Conservation (phyloP, 2,888 invertebrate species). For the Eupithecia tripunctaria region DNA sequence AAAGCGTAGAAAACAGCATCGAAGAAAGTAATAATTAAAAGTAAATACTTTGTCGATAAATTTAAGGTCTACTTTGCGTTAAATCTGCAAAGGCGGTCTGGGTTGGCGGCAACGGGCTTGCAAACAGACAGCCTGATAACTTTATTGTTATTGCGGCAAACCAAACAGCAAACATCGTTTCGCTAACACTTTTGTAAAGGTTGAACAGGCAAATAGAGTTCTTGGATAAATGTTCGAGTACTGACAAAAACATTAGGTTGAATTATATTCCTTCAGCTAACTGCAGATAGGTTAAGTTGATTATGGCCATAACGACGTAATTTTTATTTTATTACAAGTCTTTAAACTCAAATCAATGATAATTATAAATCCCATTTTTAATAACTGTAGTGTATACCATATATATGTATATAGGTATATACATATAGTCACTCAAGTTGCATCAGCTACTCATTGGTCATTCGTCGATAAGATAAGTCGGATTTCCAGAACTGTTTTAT, state of each 20-base stretch:
- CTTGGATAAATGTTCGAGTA: neutral
- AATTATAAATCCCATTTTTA: too few relatives aligned
- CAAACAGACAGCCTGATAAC: constrained; percentile 63
- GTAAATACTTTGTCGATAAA: constrained; percentile 52
- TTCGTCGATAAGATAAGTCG: neutral
- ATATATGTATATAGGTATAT: too few relatives aligned
- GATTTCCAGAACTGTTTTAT: neutral
- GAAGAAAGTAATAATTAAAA: constrained; percentile 52
- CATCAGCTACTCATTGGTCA: neutral
- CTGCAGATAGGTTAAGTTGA: neutral
- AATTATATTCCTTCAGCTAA: neutral
- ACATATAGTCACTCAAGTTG: neutral
- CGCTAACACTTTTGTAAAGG: constrained; percentile 11
- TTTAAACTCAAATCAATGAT: too few relatives aligned
- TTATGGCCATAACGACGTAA: neutral
- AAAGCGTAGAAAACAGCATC: constrained; percentile 47
- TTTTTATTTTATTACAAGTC: too few relatives aligned
- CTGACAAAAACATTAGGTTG: neutral
- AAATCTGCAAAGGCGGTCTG: constrained; percentile 50
- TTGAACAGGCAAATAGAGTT: constrained; percentile 13
- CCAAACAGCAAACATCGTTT: constrained; percentile 32
- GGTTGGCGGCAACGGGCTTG: constrained; percentile 58
- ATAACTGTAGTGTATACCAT: too few relatives aligned
- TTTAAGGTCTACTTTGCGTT: constrained; percentile 61
- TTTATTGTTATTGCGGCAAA: constrained; percentile 64